Evolutionary conservation across 2,113 vertebrate species (phyloP), one percentile per base, ranked within the genome.

Genomic region (Donacobius atricapilla): DNA sequence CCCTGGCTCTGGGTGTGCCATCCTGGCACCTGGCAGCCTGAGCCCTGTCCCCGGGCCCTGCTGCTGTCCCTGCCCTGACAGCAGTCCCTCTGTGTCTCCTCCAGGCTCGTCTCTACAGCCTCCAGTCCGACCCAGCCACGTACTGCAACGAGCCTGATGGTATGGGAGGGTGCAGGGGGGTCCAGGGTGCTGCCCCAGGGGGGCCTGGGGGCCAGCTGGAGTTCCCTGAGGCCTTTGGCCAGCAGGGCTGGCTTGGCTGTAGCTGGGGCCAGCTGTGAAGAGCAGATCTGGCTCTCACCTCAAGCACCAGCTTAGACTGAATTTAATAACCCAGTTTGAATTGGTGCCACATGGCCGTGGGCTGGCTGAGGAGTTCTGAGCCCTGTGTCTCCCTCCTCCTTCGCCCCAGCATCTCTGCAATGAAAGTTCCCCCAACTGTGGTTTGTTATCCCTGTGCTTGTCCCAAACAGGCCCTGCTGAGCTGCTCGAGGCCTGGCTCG

Each of bases 71-170:
- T 50, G 1, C 5, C 1, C 86, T 95, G 11, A 95, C 8, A 0
- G 39, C 60, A 78, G 35, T 35, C 64, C 68, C 68, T 14, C 0
- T 90, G 56, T 45, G 5, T 97, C 72, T 66, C 93, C 96, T 94
- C 60, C 90, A 99, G 99, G 99, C 99, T 81, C 99, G 99, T 45
- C 98, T 99, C 75, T 99, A 99, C 97, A 99, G 98, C 97, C 98
- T 99, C 69, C 99, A 99, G 96, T 99, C 99, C 7, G 99, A 99
- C 89, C 99, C 99, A 2, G 99, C 99, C 30, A 99, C 99, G 20
- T 99, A 99, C 98, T 99, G 99, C 98, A 99, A 99, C 2, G 99
- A 99, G 92, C 99, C 99, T 11, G 99, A 99, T 35, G 99, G 99
- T 99, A 96, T 21, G 97, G 16, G 23, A 5, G 88, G 44, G 27